Percentiles rank a stretch among this genome's conserved stretches.
Evolutionary conservation across 1,140 invertebrate genomes (phyloP).

Genomic region (Bombus ignitus): DNA sequence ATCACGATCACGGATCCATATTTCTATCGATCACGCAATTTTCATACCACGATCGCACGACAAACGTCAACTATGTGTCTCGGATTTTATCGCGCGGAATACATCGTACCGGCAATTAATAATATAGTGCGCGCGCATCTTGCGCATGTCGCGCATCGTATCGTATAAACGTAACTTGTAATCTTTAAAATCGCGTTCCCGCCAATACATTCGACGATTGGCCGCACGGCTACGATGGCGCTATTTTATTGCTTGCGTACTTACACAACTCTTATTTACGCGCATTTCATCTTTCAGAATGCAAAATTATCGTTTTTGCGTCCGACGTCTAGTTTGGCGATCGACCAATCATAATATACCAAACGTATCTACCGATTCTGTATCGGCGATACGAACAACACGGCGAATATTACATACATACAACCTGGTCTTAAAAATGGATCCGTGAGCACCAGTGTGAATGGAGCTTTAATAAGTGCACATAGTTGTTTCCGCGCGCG

Average conservation of each 20-base stretch:
- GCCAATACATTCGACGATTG: background rate
- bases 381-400: background rate
- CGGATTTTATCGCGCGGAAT: background rate
- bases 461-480: conserved; percentile 13
- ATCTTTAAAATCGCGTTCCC: conserved; percentile 2
- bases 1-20: background rate
- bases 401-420: background rate
- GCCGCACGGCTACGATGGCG: background rate
- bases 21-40: background rate
- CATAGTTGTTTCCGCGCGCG: background rate
- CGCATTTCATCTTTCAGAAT: background rate
- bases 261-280: background rate
- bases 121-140: background rate
- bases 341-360: background rate
- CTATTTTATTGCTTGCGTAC: background rate
- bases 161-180: background rate
- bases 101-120: background rate
- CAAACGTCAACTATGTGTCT: background rate
- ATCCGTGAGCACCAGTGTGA: background rate
- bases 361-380: too few species aligned
- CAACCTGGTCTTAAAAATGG: background rate
- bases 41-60: background rate
- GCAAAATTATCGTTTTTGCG: background rate
- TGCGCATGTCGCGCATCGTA: background rate
- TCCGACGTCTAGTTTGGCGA: background rate